Conservation (phyloP, 2,888 invertebrate species). For the Nemurella pictetii region DNA sequence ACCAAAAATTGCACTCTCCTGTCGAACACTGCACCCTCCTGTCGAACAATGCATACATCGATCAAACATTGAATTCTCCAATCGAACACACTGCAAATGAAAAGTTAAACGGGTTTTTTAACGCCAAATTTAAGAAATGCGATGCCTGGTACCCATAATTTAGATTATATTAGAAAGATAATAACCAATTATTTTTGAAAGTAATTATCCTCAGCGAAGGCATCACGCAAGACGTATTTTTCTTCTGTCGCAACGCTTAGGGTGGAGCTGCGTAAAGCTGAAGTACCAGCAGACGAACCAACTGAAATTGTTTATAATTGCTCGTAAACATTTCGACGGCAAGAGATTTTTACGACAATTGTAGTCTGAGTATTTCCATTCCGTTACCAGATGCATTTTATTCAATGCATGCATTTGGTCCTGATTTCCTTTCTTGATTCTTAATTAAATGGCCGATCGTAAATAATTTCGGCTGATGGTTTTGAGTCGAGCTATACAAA, state of each 20-base stretch:
- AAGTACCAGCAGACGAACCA: background rate
- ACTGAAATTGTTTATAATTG: slow-evolving; percentile 27
- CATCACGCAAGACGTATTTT: slow-evolving; percentile 2
- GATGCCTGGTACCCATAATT: slow-evolving; percentile 17
- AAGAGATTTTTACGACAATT: background rate
- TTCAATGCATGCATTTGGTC: background rate
- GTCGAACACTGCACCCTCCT: too few relatives aligned
- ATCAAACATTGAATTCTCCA: background rate
- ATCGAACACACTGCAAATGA: background rate
- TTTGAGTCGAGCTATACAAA: slow-evolving; percentile 25
- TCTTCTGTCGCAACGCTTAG: background rate
- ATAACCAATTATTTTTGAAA: slow-evolving; percentile 18
- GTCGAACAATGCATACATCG: too few relatives aligned
- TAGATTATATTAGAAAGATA: slow-evolving; percentile 21
- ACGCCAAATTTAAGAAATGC: slow-evolving; percentile 24
- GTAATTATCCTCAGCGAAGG: slow-evolving; percentile 21
- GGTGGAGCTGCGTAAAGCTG: background rate
- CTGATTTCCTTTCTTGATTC: background rate
- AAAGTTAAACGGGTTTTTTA: background rate
- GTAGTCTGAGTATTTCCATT: background rate
- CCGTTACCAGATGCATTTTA: background rate
- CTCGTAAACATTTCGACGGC: slow-evolving; percentile 7
- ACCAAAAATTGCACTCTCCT: too few relatives aligned
- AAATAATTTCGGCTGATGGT: slow-evolving; percentile 24
- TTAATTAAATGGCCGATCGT: slow-evolving; percentile 14